A percentile compares a stretch with the other conserved stretches of the same genome.
phyloP scores from a whole-genome alignment of 2,888 invertebrate genomes.

The Antheraea yamamai region DNA sequence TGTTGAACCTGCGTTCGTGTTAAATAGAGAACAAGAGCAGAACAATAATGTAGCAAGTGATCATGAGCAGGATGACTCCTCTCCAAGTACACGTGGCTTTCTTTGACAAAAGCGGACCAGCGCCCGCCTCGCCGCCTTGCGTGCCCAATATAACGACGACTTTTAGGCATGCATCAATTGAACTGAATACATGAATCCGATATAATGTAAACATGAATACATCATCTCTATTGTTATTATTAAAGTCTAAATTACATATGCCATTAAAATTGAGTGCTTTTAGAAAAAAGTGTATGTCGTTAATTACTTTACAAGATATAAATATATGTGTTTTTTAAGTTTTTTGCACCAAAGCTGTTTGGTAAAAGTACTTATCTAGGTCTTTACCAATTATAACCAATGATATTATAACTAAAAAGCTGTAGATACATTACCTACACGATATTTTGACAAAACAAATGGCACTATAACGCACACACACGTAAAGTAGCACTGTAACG shows the following conservation, averaged over 20 bases:
- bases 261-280: not conserved
- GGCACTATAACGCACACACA: too few relatives aligned
- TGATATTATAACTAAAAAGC: too few relatives aligned
- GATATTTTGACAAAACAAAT: too few relatives aligned
- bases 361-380: not conserved
- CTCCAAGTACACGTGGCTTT: constrained; percentile 38
- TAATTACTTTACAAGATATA: not conserved
- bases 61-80: constrained; percentile 44
- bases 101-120: constrained; percentile 48
- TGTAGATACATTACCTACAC: too few relatives aligned
- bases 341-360: not conserved
- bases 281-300: not conserved
- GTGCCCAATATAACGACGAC: constrained; percentile 3
- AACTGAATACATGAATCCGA: constrained; percentile 9
- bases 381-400: too few relatives aligned
- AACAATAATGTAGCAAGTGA: constrained; percentile 61
- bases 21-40: constrained; percentile 61
- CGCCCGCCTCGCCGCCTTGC: constrained; percentile 32
- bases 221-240: not conserved
- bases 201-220: constrained; percentile 1
- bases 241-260: not conserved
- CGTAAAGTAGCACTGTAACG: too few relatives aligned
- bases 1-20: constrained; percentile 64
- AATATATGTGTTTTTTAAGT: not conserved
- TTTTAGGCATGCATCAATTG: constrained; percentile 12